These are phyloP conservation scores for Drosophila insularis DNA, from an alignment of 1,140 invertebrate genomes.

Conservation along the genomic window DNA sequence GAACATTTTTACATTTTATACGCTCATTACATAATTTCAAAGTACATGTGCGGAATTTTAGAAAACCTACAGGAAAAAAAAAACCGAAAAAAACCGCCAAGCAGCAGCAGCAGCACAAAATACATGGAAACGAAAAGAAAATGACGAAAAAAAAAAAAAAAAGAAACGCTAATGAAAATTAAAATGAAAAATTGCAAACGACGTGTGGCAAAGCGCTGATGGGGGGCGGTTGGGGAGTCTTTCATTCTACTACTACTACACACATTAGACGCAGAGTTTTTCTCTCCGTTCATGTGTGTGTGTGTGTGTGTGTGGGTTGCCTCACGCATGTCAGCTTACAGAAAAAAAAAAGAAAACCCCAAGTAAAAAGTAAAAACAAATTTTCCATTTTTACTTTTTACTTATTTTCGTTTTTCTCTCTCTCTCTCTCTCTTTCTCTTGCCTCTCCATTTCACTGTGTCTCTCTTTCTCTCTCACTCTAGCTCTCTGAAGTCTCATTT, in stretches of 20 bases:
- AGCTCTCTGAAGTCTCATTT: slow-evolving; percentile 9
- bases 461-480: too few relatives aligned
- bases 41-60: slow-evolving; percentile 76
- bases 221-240: neutral
- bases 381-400: slow-evolving; percentile 72
- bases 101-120: neutral
- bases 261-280: slow-evolving; percentile 63
- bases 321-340: slow-evolving; percentile 40
- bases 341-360: slow-evolving; percentile 24
- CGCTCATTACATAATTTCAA: slow-evolving; percentile 82
- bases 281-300: neutral
- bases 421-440: neutral
- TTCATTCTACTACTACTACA: slow-evolving; percentile 36
- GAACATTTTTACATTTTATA: slow-evolving; percentile 81
- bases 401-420: neutral
- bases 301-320: slow-evolving; percentile 30
- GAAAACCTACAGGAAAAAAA: slow-evolving; percentile 36
- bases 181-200: slow-evolving; percentile 82
- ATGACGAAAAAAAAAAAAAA: slow-evolving; percentile 56
- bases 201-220: slow-evolving; percentile 55
- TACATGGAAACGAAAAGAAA: slow-evolving; percentile 40
- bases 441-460: neutral
- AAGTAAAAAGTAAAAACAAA: slow-evolving; percentile 58
- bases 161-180: slow-evolving; percentile 82
- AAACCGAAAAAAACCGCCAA: slow-evolving; percentile 27